These are phyloP conservation scores for Metacarcinus magister DNA, from an alignment of 2,888 invertebrate species.

Conservation along the genomic window DNA sequence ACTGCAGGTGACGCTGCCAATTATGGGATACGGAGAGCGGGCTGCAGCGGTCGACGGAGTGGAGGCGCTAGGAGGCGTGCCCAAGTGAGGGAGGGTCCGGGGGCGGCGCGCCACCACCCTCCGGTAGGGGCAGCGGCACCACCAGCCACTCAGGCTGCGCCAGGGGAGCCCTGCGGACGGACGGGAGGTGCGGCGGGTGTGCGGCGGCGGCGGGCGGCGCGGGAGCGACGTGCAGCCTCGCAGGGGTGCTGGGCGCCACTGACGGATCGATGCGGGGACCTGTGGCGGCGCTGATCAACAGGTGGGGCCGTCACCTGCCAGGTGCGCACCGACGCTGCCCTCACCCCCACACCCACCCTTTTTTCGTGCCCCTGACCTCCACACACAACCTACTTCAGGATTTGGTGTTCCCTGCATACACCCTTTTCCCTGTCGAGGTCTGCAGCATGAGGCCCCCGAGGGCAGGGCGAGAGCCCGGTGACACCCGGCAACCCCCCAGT, in stretches of 20 bases:
- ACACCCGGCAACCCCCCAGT: constrained; percentile 70
- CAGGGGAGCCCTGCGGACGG: constrained; percentile 69
- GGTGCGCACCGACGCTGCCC: constrained; percentile 68
- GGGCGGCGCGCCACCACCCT: constrained; percentile 65
- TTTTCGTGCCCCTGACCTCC: not conserved
- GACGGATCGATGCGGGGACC: constrained; percentile 79
- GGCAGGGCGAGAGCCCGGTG: not conserved
- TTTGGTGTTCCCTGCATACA: not conserved
- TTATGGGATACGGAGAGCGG: not conserved
- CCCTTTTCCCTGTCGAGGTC: not conserved
- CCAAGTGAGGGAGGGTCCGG: constrained; percentile 54
- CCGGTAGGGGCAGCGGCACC: constrained; percentile 62
- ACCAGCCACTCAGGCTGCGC: constrained; percentile 43
- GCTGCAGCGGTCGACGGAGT: not conserved
- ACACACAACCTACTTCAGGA: not conserved
- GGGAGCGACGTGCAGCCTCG: constrained; percentile 69
- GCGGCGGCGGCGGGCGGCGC: constrained; percentile 52
- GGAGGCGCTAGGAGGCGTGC: constrained; percentile 22
- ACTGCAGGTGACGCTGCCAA: constrained; percentile 28
- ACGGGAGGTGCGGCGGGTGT: constrained; percentile 67
- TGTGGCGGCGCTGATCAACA: constrained; percentile 79
- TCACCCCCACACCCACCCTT: not conserved
- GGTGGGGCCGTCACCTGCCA: constrained; percentile 79
- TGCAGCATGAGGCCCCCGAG: not conserved
- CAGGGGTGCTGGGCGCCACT: constrained; percentile 75